Evolutionary conservation across 1,140 invertebrate genomes (phyloP), one percentile per base, ranked within the genome.

Genomic region (Brachionus manjavacas): DNA sequence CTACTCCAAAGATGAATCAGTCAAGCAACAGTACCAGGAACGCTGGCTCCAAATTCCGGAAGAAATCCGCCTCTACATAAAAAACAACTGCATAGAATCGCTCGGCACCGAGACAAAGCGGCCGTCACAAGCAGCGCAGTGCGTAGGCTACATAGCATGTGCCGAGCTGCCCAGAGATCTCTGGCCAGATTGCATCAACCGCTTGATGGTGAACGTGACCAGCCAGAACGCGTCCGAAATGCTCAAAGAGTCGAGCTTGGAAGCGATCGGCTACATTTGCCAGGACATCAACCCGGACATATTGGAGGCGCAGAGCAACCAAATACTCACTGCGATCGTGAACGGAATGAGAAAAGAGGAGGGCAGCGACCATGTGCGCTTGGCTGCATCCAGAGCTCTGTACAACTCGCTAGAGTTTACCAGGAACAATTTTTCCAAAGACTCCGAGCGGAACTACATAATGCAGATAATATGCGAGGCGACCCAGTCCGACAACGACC

Each of bases 331-430:
- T 52, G 98, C 97, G 25, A 99, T 99, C 87, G 96, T 99, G 68
- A 95, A 98, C 91, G 97, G 97, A 12, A 98, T 98, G 96, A 92
- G 94, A 87, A 92, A 92, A 91, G 90, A 94, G 91, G 91, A 94
- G 92, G 93, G 89, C 90, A 90, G 88, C 84, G 88, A 90, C 78
- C 86, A 91, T 86, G 91, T 92, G 3, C 86, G 89, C 76, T 91
- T 98, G 68, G 97, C 97, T 41, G 98, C 98, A 4, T 99, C 97
- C 12, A 96, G 94, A 87, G 97, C 98, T 8, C 91, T 99, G 14
- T 92, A 95, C n/a, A 99, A 99, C 90, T 99, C 97, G 0, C 89
- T 99, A 25, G 98, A 99, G 91, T 99, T 99, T 88, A 99, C 97
- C 7, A 95, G 95, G 91, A 94, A 94, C 14, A 99, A 99, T 91